A percentile compares a stretch with the other conserved stretches of the same genome.
Conservation (phyloP, 2,113 vertebrate species). For the Empidonax traillii region DNA sequence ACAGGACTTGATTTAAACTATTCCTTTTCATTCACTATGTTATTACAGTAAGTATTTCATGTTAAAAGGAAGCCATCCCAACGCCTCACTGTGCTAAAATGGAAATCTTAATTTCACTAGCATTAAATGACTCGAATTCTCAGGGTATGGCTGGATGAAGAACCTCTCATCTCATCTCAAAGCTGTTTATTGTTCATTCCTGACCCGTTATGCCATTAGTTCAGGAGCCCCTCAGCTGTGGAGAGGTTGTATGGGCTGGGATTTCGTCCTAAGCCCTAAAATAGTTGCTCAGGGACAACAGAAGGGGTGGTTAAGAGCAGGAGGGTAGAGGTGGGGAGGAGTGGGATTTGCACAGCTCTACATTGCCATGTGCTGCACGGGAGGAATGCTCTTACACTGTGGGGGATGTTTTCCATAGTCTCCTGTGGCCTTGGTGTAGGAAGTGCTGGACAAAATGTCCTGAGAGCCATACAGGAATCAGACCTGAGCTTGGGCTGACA, state of each 20-base stretch:
- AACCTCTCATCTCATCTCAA: neutral
- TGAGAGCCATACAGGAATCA: neutral
- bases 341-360: neutral
- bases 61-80: neutral
- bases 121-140: neutral
- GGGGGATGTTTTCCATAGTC: neutral
- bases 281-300: neutral
- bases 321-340: neutral
- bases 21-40: neutral
- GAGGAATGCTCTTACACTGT: neutral
- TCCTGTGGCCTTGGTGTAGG: neutral
- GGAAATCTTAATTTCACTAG: neutral
- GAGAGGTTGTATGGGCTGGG: neutral
- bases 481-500: fast-evolving
- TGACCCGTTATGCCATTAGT: neutral
- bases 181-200: fast-evolving
- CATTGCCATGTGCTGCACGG: fast-evolving
- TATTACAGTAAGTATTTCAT: neutral
- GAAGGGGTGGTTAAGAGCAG: neutral
- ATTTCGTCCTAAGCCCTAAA: neutral
- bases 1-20: conserved; percentile 7
- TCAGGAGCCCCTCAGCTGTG: neutral
- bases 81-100: neutral
- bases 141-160: neutral
- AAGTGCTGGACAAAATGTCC: neutral